A percentile compares a stretch with the other conserved stretches of the same genome.
Conservation (phyloP, 2,888 invertebrate species). For the Bedellia somnulentella region DNA sequence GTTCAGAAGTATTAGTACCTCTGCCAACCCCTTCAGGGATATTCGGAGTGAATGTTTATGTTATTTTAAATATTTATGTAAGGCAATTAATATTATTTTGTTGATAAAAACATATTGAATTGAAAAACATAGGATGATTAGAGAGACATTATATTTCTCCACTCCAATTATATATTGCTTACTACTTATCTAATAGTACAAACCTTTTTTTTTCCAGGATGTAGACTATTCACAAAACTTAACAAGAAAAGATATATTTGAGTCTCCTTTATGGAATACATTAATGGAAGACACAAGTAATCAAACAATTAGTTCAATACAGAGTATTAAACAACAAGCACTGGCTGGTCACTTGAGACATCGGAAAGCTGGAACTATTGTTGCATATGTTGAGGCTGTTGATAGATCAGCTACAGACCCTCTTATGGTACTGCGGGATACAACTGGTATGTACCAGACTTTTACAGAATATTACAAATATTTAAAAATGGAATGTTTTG, state of each 20-base stretch:
- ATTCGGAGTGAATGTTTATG: too few species aligned
- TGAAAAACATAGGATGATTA: too few species aligned
- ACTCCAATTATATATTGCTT: too few species aligned
- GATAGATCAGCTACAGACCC: slow-evolving; percentile 46
- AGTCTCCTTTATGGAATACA: slow-evolving; percentile 34
- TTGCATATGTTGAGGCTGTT: slow-evolving; percentile 39
- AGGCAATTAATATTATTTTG: too few species aligned
- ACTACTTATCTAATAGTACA: too few species aligned
- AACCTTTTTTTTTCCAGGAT: slow-evolving; percentile 23
- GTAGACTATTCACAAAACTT: slow-evolving; percentile 34
- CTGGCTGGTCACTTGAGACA: slow-evolving; percentile 26
- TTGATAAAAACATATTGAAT: too few species aligned
- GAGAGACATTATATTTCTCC: too few species aligned
- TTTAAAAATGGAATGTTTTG: too few species aligned
- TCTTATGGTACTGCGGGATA: slow-evolving; percentile 35
- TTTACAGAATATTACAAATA: too few species aligned
- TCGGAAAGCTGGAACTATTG: slow-evolving; percentile 36
- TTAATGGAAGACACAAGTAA: slow-evolving; percentile 24
- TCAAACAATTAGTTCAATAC: slow-evolving; percentile 28
- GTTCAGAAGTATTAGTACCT: too few species aligned
- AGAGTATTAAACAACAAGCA: slow-evolving; percentile 34
- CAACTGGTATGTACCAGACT: slow-evolving; percentile 32
- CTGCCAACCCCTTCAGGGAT: too few species aligned
- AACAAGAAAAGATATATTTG: slow-evolving; percentile 29
- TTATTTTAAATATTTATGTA: too few species aligned